A percentile compares a stretch with the other conserved stretches of the same genome.
phyloP scores from a whole-genome alignment of 2,113 vertebrate species.

The Mobula birostris region DNA sequence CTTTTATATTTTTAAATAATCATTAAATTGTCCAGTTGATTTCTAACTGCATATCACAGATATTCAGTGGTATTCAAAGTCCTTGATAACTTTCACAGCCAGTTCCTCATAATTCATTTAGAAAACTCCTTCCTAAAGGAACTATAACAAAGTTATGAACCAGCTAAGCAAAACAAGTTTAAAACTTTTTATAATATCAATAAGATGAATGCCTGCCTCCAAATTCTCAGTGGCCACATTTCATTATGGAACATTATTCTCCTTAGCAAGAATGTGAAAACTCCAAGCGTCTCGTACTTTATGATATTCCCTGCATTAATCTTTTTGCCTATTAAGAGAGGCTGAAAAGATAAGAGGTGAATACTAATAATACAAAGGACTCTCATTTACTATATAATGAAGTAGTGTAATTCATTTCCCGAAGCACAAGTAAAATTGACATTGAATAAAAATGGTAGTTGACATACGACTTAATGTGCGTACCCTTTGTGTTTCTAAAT shows the following conservation, averaged over 20 bases:
- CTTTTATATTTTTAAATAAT: too few species aligned
- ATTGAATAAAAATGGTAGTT: not conserved
- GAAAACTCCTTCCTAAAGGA: not conserved
- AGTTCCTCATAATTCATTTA: not conserved
- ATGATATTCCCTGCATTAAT: not conserved
- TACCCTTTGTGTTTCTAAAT: not conserved
- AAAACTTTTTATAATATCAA: not conserved
- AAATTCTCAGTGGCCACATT: not conserved
- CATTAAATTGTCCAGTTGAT: too few species aligned
- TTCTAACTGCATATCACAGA: too few species aligned
- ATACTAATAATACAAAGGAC: constrained; percentile 4
- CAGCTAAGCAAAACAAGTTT: not conserved
- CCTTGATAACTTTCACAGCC: too few species aligned
- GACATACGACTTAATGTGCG: not conserved
- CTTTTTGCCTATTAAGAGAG: not conserved
- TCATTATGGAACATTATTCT: not conserved
- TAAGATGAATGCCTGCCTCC: not conserved
- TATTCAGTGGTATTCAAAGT: too few species aligned
- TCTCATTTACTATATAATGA: not conserved
- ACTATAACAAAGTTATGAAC: not conserved
- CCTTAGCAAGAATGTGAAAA: not conserved
- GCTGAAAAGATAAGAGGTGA: not conserved
- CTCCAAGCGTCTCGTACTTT: not conserved
- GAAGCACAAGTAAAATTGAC: not conserved
- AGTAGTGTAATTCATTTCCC: not conserved